Base-by-base conservation (phyloP, 2,888 invertebrate species). In the Harmothoe impar region DNA sequence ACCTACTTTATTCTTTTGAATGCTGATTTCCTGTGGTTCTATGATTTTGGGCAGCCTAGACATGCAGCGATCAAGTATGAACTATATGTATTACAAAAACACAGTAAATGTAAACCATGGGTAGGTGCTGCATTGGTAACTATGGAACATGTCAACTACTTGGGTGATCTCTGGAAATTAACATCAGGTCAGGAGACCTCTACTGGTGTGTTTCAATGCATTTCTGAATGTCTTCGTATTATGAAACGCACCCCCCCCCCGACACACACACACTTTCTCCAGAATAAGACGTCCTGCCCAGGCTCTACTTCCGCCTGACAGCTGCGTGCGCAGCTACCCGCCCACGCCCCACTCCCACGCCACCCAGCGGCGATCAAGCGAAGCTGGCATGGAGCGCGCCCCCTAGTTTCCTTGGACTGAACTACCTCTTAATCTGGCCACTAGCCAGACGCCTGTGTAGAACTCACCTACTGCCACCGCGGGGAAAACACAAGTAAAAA, bases 361-460 rank as follows among this genome's bases (percentile, higher is more conserved):
- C 62, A 62, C 62, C 62, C 62, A 62, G 62, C 62, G 62, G 62
- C 62, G 62, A 62, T 62, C 62, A 62, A 62, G 62, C 62, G 62
- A 62, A 62, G 62, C 62, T 62, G 62, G 62, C 62, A 62, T 15
- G 62, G 1, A 20, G 62, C 3, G 62, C 62, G 62, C 62, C 62
- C 62, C 62, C 62, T 62, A n/a, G 20, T n/a, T 20, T n/a, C 62
- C 62, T 62, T n/a, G 15, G 62, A 62, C 62, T 20, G 12, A 62
- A 72, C 72, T 29, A 72, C 72, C 72, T 29, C 72, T 29, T 72
- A 72, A 72, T 72, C 72, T 72, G 72, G 72, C 72, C 72, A 29
- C 72, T 25, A 23, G 72, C 72, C 72, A 72, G 72, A 72, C 72
- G 29, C 29, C 72, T 29, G 31, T 72, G 72, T 72, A 72, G 29